A percentile compares a stretch with the other conserved stretches of the same genome.
Conservation (phyloP, 2,888 invertebrate genomes). For the Pseudococcus longispinus region DNA sequence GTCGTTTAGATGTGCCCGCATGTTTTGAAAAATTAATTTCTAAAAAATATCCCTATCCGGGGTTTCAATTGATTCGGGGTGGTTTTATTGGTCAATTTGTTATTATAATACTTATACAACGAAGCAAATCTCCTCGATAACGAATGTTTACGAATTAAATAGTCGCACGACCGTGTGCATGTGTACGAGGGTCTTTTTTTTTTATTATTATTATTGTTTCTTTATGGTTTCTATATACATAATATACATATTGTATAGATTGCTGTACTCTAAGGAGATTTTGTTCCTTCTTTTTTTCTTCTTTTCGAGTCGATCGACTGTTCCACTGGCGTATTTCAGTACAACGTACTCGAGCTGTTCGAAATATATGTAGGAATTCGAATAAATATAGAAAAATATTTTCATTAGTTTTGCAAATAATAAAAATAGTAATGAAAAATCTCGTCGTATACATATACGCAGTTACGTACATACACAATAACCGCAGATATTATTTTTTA, state of each 20-base stretch:
- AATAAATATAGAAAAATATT: neutral
- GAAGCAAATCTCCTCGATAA: neutral
- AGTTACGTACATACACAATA: neutral
- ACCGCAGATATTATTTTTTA: slow-evolving; percentile 26
- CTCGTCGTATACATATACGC: neutral
- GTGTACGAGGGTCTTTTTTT: neutral
- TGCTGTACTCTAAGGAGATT: neutral
- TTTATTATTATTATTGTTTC: neutral
- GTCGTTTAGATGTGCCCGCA: neutral
- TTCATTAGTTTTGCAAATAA: slow-evolving; percentile 22
- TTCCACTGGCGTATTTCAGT: neutral
- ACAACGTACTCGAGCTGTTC: neutral
- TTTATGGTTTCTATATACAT: neutral
- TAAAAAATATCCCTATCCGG: neutral
- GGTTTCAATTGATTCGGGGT: neutral
- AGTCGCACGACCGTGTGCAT: neutral
- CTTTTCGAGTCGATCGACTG: neutral
- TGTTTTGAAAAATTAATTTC: slow-evolving; percentile 24
- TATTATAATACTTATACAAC: neutral
- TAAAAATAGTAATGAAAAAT: neutral
- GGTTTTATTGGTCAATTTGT: slow-evolving; percentile 16
- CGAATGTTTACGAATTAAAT: neutral
- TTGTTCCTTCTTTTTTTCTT: neutral
- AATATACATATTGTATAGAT: no score
- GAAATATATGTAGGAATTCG: neutral